Percentiles rank a stretch among this genome's conserved stretches.
These are phyloP conservation scores for Anas bernieri DNA, from an alignment of 2,797 vertebrate species.

Conservation along the genomic window DNA sequence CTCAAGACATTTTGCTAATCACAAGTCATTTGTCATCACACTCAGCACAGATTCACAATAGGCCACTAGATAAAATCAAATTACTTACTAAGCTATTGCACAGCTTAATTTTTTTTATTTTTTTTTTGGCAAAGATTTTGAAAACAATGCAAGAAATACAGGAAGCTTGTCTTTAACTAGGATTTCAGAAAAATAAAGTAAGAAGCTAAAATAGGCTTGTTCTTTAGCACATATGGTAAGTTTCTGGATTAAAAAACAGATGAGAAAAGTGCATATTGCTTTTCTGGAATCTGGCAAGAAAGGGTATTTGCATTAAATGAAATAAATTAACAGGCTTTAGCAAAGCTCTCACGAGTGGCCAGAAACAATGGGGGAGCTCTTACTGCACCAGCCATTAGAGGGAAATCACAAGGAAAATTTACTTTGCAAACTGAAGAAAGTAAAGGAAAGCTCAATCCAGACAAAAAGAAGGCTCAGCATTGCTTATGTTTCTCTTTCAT, in stretches of 20 bases:
- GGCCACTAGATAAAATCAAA: background rate
- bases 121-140: background rate
- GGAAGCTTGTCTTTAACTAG: background rate
- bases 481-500: background rate
- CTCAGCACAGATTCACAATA: background rate
- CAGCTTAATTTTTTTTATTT: background rate
- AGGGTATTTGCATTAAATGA: background rate
- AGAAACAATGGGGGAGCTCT: slow-evolving; percentile 44
- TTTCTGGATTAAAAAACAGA: background rate
- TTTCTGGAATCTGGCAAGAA: background rate
- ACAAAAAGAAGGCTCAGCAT: background rate
- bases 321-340: background rate
- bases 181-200: background rate
- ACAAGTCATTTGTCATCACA: background rate
- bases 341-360: background rate
- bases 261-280: background rate
- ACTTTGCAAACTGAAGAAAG: background rate
- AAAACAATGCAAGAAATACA: background rate
- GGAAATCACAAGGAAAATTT: background rate
- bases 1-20: background rate
- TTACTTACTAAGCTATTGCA: background rate
- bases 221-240: background rate
- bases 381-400: background rate
- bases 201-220: background rate
- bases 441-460: background rate